phyloP scores from a whole-genome alignment of 2,113 vertebrate genomes.

The Lucifuga dentata region DNA sequence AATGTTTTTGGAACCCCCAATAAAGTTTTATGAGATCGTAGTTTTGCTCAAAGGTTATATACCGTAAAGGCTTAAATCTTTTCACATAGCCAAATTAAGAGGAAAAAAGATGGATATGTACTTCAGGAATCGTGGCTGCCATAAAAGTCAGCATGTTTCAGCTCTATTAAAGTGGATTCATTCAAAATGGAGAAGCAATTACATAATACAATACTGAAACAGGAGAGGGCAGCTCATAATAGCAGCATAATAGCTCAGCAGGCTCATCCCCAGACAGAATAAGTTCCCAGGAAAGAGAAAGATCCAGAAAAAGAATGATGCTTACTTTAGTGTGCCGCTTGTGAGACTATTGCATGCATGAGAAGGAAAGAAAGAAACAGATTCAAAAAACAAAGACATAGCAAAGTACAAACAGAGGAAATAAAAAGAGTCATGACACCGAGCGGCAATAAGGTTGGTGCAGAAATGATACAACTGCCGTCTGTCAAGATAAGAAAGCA shows the following conservation, averaged over 20 bases:
- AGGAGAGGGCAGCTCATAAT: slow-evolving; percentile 3
- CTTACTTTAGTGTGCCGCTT: slow-evolving; percentile 94
- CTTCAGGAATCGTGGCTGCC: no score
- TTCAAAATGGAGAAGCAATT: neutral
- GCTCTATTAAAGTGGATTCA: neutral
- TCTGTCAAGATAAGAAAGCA: neutral
- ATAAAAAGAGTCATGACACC: slow-evolving; percentile 18
- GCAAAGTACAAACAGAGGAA: slow-evolving; percentile 30
- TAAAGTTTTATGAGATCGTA: no score
- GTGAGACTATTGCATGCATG: slow-evolving; percentile 88
- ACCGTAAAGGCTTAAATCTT: no score
- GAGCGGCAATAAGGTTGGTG: neutral
- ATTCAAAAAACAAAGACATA: slow-evolving; percentile 60
- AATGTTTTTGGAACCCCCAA: no score
- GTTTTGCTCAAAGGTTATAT: no score
- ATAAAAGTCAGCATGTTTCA: no score
- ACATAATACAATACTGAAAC: neutral
- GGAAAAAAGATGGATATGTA: no score
- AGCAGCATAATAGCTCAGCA: neutral
- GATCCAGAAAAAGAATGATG: slow-evolving; percentile 79
- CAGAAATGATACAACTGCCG: neutral
- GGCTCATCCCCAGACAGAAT: neutral
- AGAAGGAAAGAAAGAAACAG: slow-evolving; percentile 81
- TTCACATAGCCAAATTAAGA: neutral
- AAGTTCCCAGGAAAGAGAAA: slow-evolving; percentile 9